Conservation (phyloP, 2,113 vertebrate genomes). For the Channa maculata region DNA sequence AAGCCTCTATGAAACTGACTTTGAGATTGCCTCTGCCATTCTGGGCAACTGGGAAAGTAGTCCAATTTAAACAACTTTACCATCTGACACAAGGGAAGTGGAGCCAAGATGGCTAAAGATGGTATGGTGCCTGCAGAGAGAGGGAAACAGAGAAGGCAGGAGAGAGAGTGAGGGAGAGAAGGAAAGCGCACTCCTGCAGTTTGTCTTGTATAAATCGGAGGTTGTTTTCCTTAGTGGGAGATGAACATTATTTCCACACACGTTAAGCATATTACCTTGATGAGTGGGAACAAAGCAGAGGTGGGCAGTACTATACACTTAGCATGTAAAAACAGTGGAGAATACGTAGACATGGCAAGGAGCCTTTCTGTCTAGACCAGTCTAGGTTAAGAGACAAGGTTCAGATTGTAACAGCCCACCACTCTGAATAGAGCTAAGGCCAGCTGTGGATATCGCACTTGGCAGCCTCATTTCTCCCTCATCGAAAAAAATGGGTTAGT, state of each 20-base stretch:
- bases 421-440: conserved; percentile 27
- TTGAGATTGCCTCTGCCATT: conserved; percentile 71
- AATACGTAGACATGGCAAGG: conserved; percentile 48
- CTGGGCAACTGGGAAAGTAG: conserved; percentile 63
- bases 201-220: conserved; percentile 66
- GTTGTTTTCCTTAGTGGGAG: conserved; percentile 68
- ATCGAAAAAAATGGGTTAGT: conserved; percentile 50
- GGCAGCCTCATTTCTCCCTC: conserved; percentile 39
- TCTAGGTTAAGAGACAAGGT: conserved; percentile 36
- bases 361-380: conserved; percentile 58
- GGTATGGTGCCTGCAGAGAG: conserved; percentile 66
- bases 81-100: conserved; percentile 65
- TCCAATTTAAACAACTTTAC: conserved; percentile 81
- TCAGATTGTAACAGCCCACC: conserved; percentile 52
- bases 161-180: conserved; percentile 30
- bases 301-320: conserved; percentile 30
- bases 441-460: conserved; percentile 44
- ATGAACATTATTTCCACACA: conserved; percentile 76
- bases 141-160: conserved; percentile 22
- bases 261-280: conserved; percentile 64
- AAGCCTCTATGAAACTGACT: conserved; percentile 56
- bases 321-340: conserved; percentile 48
- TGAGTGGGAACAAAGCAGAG: conserved; percentile 63
- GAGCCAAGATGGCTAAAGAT: conserved; percentile 77
- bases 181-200: conserved; percentile 57